A percentile compares a stretch with the other conserved stretches of the same genome.
Evolutionary conservation across 2,888 invertebrate species (phyloP).

Genomic region (Cataglyphis altisquamis): DNA sequence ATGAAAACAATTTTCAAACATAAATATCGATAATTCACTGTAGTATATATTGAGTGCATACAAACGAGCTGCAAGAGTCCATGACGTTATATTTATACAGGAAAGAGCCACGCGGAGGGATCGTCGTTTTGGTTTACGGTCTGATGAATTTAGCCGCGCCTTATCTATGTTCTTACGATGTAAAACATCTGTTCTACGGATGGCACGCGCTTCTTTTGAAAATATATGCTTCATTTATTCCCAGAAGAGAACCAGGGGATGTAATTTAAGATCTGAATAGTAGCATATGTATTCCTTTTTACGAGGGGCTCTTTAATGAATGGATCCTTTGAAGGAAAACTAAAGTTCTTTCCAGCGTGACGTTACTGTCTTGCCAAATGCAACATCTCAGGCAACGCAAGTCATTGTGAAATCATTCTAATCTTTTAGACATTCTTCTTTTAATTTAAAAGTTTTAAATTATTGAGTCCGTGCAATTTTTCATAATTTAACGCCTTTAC

Average conservation of each 20-base stretch:
- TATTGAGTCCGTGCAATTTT: not conserved
- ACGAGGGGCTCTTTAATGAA: slow-evolving; percentile 39
- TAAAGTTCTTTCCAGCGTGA: slow-evolving; percentile 21
- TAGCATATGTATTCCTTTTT: slow-evolving; percentile 33
- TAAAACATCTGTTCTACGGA: slow-evolving; percentile 57
- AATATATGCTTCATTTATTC: slow-evolving; percentile 1
- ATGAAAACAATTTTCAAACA: slow-evolving; percentile 16
- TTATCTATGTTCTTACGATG: slow-evolving; percentile 77
- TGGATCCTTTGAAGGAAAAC: slow-evolving; percentile 37
- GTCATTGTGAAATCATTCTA: not conserved
- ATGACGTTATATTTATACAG: slow-evolving; percentile 75
- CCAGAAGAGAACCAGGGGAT: slow-evolving; percentile 17
- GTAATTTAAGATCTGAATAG: slow-evolving; percentile 37
- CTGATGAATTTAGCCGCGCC: slow-evolving; percentile 81
- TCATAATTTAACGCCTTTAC: not conserved
- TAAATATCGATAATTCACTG: slow-evolving; percentile 24
- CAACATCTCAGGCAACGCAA: slow-evolving; percentile 5
- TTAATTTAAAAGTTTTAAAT: not conserved
- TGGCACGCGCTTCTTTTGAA: slow-evolving; percentile 56
- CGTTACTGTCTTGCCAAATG: not conserved
- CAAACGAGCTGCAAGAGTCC: slow-evolving; percentile 67
- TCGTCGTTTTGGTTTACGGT: slow-evolving; percentile 82
- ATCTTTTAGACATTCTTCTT: not conserved
- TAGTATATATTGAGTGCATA: not conserved
- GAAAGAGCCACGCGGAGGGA: slow-evolving; percentile 72